Base-by-base conservation (phyloP, 2,888 invertebrate genomes). In the Leptopterna dolabrata region DNA sequence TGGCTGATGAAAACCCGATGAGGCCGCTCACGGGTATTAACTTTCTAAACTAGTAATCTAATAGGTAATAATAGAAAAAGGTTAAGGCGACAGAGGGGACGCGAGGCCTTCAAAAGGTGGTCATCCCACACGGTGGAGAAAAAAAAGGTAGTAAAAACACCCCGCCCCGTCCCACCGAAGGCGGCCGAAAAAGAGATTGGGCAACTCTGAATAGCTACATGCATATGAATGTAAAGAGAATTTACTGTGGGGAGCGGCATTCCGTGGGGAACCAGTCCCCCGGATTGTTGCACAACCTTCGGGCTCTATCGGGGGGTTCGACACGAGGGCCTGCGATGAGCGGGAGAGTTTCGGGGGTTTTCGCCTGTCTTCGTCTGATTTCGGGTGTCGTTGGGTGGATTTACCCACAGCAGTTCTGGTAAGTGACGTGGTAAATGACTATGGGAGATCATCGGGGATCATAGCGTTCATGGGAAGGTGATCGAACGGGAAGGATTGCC, bases 181-280 rank as follows among this genome's bases (percentile, higher is more conserved):
- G 41, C 76, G 24, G 76, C 43, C 43, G 41, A 43, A 51, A 85
- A 84, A 76, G 47, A 85, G 85, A 87, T 87, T 87, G 86, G 86
- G 86, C 86, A 87, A 78, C 86, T 36, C 80, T 45, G 70, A 87
- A 80, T 87, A 87, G 55, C 85, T 85, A 80, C 86, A 87, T 87
- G 86, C 86, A 87, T 87, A 87, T 87, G 86, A 87, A 87, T 87
- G 86, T 87, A 87, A 87, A 87, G 86, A 80, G 86, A 87, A 87
- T 87, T 87, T 87, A 87, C 86, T 47, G 78, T 36, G 70, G 86
- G 86, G 78, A 86, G 78, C 78, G 80, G 86, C 80, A 78, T 87
- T 63, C 78, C 76, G 80, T 47, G 51, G 43, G 63, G 70, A 78
- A 80, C 70, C 80, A 51, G 86, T 78, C 36, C 70, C 9, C 24